These are phyloP conservation scores for Syrmaticus mikado DNA, from an alignment of 2,113 vertebrate genomes.

Conservation along the genomic window DNA sequence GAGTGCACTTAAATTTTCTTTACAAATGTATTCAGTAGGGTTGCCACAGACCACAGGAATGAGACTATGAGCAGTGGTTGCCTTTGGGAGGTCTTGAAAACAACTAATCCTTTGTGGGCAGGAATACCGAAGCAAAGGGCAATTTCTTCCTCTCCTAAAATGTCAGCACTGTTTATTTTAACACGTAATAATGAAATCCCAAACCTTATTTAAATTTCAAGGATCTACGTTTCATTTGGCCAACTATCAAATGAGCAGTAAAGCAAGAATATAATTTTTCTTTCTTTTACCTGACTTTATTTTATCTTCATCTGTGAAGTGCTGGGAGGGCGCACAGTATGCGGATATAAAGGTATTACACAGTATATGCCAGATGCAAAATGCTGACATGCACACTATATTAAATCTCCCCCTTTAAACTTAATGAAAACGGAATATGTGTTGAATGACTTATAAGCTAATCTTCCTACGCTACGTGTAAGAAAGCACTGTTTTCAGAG, in stretches of 20 bases:
- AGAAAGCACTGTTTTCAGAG: neutral
- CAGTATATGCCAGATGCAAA: neutral
- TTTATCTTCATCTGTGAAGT: neutral
- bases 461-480: neutral
- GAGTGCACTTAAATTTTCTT: slow-evolving; percentile 28
- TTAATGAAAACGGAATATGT: neutral
- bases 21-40: neutral
- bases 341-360: neutral
- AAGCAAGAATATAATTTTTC: neutral
- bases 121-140: neutral
- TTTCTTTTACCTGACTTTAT: neutral
- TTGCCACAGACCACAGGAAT: slow-evolving; percentile 65
- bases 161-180: slow-evolving; percentile 31
- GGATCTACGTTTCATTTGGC: neutral
- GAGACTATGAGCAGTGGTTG: slow-evolving; percentile 25
- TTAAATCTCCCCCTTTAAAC: neutral
- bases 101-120: neutral
- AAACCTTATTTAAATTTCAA: neutral
- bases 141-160: slow-evolving; percentile 18
- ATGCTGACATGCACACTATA: neutral
- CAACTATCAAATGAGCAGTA: neutral
- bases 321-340: neutral
- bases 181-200: neutral
- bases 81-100: slow-evolving; percentile 52
- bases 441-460: neutral